A percentile compares a stretch with the other conserved stretches of the same genome.
Conservation (phyloP, 2,797 vertebrate species). For the Nannoperca obscura region DNA sequence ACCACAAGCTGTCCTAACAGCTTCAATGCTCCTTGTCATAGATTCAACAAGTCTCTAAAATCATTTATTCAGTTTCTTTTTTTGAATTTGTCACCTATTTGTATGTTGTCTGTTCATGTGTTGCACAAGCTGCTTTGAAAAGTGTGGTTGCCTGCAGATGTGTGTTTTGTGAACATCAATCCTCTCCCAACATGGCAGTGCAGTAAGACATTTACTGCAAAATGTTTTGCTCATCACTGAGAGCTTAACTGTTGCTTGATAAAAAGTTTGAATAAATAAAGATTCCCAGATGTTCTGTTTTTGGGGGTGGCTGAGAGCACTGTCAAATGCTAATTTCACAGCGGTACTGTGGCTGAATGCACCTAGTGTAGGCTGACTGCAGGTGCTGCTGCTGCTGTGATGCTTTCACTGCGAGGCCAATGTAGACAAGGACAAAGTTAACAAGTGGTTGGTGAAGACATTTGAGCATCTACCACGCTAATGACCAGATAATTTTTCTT, state of each 20-base stretch:
- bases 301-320: not conserved
- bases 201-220: not conserved
- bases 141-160: not conserved
- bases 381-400: not conserved
- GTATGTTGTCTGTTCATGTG: not conserved
- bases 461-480: not conserved
- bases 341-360: not conserved
- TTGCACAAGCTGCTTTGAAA: conserved; percentile 3
- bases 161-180: not conserved
- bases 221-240: conserved; percentile 5
- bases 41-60: not conserved
- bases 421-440: conserved; percentile 5
- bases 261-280: not conserved
- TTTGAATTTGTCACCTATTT: not conserved
- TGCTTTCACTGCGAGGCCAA: not conserved
- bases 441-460: conserved; percentile 10
- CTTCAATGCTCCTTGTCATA: not conserved
- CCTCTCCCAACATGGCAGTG: not conserved
- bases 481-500: not conserved
- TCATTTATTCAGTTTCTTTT: not conserved
- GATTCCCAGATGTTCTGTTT: not conserved
- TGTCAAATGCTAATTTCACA: conserved; percentile 1
- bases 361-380: not conserved
- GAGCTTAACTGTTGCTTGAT: not conserved
- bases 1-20: not conserved